phyloP scores from a whole-genome alignment of 2,888 invertebrate species.

The Pandemis corylana region DNA sequence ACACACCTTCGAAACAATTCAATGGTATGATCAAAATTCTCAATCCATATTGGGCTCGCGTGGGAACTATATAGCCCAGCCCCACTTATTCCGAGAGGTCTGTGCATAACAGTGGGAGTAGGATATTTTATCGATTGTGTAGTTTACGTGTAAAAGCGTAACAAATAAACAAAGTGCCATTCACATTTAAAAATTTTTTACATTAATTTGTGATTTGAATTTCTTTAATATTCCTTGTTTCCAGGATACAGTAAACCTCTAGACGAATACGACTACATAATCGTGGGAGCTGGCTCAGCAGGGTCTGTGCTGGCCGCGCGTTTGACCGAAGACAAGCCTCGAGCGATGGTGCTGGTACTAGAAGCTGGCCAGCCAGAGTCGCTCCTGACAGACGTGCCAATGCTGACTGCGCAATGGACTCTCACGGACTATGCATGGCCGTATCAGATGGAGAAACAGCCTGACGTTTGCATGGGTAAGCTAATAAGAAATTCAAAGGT shows the following conservation, averaged over 20 bases:
- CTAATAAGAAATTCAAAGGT: neutral
- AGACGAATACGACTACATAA: constrained; percentile 87
- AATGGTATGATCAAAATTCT: no score
- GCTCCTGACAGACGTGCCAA: constrained; percentile 84
- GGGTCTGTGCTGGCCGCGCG: constrained; percentile 90
- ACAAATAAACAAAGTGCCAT: no score
- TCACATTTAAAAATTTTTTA: no score
- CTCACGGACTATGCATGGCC: constrained; percentile 87
- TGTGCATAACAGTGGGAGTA: no score
- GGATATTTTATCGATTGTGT: no score
- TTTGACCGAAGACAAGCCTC: constrained; percentile 85
- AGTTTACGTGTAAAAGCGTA: no score
- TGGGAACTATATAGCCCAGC: no score
- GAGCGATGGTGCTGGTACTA: constrained; percentile 85
- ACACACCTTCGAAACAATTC: no score
- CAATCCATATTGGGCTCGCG: no score
- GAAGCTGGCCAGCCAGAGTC: constrained; percentile 85
- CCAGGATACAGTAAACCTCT: constrained; percentile 62
- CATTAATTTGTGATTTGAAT: neutral
- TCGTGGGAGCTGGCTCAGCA: constrained; percentile 89
- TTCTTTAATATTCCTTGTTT: constrained; percentile 40
- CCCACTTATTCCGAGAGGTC: no score
- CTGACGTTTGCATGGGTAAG: constrained; percentile 82
- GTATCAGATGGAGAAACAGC: constrained; percentile 86
- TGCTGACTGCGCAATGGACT: constrained; percentile 84